These are phyloP conservation scores for Okapia johnstoni DNA, from an alignment of 2,113 vertebrate species.

Conservation along the genomic window DNA sequence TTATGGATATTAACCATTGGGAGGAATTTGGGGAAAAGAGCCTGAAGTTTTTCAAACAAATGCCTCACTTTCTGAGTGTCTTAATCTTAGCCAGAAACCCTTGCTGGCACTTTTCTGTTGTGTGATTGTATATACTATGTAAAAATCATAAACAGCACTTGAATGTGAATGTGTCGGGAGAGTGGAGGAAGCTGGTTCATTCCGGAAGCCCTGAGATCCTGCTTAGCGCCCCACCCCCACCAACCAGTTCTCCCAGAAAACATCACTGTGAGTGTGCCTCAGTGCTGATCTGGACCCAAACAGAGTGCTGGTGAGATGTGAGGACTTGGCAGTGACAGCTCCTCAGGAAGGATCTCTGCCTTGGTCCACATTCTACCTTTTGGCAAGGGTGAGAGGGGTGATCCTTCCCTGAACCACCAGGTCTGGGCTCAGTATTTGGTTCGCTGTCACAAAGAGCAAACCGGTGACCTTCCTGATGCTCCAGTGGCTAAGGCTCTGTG, in stretches of 20 bases:
- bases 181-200: not conserved
- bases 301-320: not conserved
- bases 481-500: not conserved
- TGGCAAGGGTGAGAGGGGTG: not conserved
- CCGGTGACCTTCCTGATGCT: not conserved
- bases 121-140: slow-evolving; percentile 20
- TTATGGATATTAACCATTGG: slow-evolving; percentile 31
- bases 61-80: slow-evolving; percentile 31
- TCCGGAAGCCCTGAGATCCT: slow-evolving; percentile 8
- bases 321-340: not conserved
- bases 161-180: not conserved
- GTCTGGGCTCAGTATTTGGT: not conserved
- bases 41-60: slow-evolving; percentile 42
- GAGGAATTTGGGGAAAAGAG: not conserved
- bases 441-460: not conserved
- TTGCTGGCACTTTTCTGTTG: slow-evolving; percentile 40
- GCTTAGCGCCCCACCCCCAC: not conserved
- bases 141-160: slow-evolving; percentile 44
- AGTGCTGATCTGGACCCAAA: not conserved
- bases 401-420: not conserved
- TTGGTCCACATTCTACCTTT: not conserved
- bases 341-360: not conserved
- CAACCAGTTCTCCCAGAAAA: not conserved
- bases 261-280: not conserved
- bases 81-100: slow-evolving; percentile 42